Conservation (phyloP, 2,888 invertebrate genomes). For the Macrosiphum euphorbiae region DNA sequence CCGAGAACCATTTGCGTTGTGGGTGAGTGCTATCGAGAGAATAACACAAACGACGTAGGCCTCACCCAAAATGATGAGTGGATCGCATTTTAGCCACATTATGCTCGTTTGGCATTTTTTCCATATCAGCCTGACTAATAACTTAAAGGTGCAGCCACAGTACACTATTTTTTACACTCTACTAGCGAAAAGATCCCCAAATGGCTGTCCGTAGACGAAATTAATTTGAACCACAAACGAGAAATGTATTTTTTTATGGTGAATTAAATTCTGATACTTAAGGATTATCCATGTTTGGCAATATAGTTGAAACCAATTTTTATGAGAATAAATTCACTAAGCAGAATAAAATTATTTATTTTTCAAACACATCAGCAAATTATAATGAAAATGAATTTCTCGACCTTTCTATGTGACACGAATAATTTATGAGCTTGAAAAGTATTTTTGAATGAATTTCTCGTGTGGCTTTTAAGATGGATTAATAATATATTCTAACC, state of each 20-base stretch:
- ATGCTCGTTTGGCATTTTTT: not conserved
- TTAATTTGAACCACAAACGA: too few species aligned
- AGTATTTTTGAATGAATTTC: not conserved
- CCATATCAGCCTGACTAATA: not conserved
- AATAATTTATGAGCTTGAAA: not conserved
- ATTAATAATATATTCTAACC: not conserved
- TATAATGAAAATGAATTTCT: not conserved
- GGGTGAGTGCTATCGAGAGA: conserved; percentile 69
- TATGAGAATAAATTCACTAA: not conserved
- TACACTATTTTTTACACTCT: too few species aligned
- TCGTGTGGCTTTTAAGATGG: not conserved
- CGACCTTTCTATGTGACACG: not conserved
- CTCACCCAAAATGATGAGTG: not conserved
- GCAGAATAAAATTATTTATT: not conserved
- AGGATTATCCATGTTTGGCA: not conserved
- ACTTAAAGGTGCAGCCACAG: too few species aligned
- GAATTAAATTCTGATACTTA: not conserved
- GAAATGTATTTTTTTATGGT: too few species aligned
- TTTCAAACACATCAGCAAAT: not conserved
- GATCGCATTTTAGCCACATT: not conserved
- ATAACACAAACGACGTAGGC: not conserved
- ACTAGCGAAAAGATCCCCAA: too few species aligned
- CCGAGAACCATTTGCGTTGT: conserved; percentile 73
- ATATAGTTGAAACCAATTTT: not conserved
- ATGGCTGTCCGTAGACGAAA: too few species aligned